phyloP scores from a whole-genome alignment of 2,888 invertebrate species.

The Aspidapion aeneum region DNA sequence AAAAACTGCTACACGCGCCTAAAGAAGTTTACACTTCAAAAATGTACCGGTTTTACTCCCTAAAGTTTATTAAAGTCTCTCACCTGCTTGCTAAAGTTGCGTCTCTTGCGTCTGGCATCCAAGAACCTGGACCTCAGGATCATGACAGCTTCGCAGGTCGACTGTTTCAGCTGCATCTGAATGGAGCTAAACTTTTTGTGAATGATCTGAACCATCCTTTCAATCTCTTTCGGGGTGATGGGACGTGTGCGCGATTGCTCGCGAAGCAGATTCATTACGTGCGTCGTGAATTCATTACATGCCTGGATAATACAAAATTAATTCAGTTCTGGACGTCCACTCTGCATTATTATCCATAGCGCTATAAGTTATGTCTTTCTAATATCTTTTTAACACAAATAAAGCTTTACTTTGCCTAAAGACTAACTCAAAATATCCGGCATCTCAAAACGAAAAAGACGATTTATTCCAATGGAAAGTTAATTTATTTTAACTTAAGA shows the following conservation, averaged over 20 bases:
- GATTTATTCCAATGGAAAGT: no score
- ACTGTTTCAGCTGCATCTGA: slow-evolving; percentile 98
- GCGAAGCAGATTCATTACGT: slow-evolving; percentile 95
- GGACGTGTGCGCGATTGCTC: slow-evolving; percentile 97
- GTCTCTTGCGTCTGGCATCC: slow-evolving; percentile 83
- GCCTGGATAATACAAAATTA: slow-evolving; percentile 75
- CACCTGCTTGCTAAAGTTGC: slow-evolving; percentile 97
- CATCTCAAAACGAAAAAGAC: no score
- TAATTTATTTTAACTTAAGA: no score
- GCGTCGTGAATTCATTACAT: slow-evolving; percentile 99
- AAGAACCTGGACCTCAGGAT: slow-evolving; percentile 86
- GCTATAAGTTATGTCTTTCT: neutral
- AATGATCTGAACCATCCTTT: slow-evolving; percentile 98
- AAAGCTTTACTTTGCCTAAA: no score
- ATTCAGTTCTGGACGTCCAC: neutral
- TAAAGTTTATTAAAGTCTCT: no score
- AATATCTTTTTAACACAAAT: no score
- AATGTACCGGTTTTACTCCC: no score
- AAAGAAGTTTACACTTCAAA: no score
- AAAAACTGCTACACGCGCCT: no score
- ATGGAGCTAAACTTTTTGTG: slow-evolving; percentile 98
- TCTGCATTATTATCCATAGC: neutral
- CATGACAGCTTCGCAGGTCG: slow-evolving; percentile 99
- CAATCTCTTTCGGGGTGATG: slow-evolving; percentile 98
- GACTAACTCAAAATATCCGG: no score